Percentiles rank a stretch among this genome's conserved stretches.
Evolutionary conservation across 2,888 invertebrate species (phyloP).

Genomic region (Harpalus rufipes): DNA sequence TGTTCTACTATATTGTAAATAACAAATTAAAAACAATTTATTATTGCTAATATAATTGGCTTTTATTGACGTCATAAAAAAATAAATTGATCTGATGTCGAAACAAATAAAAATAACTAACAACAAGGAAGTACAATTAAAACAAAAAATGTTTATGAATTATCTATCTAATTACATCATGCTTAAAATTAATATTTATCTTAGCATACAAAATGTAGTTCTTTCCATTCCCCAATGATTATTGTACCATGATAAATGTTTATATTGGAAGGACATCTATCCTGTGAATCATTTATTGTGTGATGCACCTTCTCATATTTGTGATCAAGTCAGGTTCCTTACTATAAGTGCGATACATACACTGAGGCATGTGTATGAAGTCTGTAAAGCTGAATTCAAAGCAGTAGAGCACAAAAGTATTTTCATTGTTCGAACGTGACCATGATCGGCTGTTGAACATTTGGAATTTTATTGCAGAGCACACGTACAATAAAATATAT

Average conservation of each 20-base stretch:
- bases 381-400: slow-evolving; percentile 29
- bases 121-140: background rate
- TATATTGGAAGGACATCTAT: background rate
- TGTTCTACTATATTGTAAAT: background rate
- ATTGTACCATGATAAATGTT: background rate
- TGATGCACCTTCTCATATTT: slow-evolving; percentile 5
- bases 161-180: background rate
- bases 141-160: background rate
- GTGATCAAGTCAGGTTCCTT: slow-evolving; percentile 38
- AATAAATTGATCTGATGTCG: background rate
- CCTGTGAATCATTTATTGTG: slow-evolving; percentile 19
- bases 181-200: background rate
- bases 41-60: background rate
- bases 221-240: background rate
- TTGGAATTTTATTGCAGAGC: slow-evolving; percentile 18
- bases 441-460: slow-evolving; percentile 44
- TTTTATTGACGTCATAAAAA: slow-evolving; percentile 3
- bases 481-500: slow-evolving; percentile 25
- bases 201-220: background rate
- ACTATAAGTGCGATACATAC: slow-evolving; percentile 27
- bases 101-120: background rate
- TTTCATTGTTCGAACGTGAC: slow-evolving; percentile 45
- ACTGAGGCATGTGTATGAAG: slow-evolving; percentile 27
- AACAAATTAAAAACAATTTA: background rate
- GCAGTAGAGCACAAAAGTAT: slow-evolving; percentile 24